A percentile compares a stretch with the other conserved stretches of the same genome.
Conservation (phyloP, 2,888 invertebrate genomes). For the Aleiodes alternator region DNA sequence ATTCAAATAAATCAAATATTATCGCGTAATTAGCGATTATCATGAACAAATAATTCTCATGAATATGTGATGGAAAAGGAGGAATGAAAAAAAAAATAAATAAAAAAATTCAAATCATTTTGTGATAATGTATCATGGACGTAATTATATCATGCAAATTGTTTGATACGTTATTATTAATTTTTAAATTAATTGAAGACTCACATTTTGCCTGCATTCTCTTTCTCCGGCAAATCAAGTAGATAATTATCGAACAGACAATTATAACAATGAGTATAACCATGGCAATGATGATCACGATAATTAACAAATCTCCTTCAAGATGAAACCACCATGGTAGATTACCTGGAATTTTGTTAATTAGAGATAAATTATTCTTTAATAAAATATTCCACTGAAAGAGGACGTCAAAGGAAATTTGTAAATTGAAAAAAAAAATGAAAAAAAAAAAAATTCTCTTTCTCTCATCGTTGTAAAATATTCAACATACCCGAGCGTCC, state of each 20-base stretch:
- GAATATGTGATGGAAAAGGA: conserved; percentile 10
- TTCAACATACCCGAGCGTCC: conserved; percentile 57
- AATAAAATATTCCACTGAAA: conserved; percentile 35
- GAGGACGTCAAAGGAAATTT: conserved; percentile 2
- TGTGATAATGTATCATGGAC: conserved; percentile 11
- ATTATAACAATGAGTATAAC: conserved; percentile 84
- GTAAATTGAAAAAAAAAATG: neutral
- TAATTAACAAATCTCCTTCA: conserved; percentile 87
- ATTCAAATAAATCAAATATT: conserved; percentile 11
- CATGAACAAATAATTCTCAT: conserved; percentile 16
- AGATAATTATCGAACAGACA: conserved; percentile 89
- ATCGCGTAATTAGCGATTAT: conserved; percentile 22
- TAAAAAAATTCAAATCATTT: conserved; percentile 11
- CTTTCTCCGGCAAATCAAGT: conserved; percentile 90
- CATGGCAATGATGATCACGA: conserved; percentile 83
- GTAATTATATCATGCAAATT: conserved; percentile 30
- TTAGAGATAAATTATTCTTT: conserved; percentile 27
- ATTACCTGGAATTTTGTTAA: conserved; percentile 78
- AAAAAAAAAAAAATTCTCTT: neutral
- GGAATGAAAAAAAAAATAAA: neutral
- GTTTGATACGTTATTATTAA: conserved; percentile 8
- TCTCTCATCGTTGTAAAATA: conserved; percentile 14
- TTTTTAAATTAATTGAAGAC: conserved; percentile 69
- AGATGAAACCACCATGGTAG: conserved; percentile 87
- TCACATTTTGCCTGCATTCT: conserved; percentile 89